Base-by-base conservation (phyloP, 2,888 invertebrate species). In the Drosophila limbata region DNA sequence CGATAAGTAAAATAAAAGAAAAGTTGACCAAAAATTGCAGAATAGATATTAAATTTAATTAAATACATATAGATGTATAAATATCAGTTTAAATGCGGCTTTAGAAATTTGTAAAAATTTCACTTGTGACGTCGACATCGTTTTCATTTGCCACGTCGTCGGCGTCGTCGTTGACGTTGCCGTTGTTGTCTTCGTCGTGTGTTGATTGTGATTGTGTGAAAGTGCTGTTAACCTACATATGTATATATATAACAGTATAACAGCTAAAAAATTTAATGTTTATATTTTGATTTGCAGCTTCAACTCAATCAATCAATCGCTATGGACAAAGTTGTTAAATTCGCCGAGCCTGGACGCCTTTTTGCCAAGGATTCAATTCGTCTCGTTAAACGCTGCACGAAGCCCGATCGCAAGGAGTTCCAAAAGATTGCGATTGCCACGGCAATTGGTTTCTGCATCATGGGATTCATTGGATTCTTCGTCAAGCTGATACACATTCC, bases 381-480 rank as follows among this genome's bases (percentile, higher is more conserved):
- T 93, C 95, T 99, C 91, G 98, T 99, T 42, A 99, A 99, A 93
- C 96, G 99, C 93, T 99, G 99, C 93, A 99, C 99, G 64, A 99
- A 99, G 93, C 99, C 99, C 60, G 99, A 99, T 93, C 96, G 99
- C 91, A 98, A 98, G 96, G 99, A 99, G 93, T 99, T 99, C 93
- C 99, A 99, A 93, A 99, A 99, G 94, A 99, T 99, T 90, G 99
- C 99, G 28, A 97, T 99, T 86, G 99, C 99, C 63, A 99, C 99
- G 69, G 99, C 99, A 4, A 98, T 99, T 91, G 99, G 99, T 65
- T 99, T 99, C 94, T 98, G 98, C 93, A 99, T 99, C 93, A 99
- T 99, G 99, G 99, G 99, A 64, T 99, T 99, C 94, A 99, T 99
- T 92, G 99, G 99, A 88, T 99, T 99, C 94, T 99, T 99, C 90